Evolutionary conservation across 2,797 vertebrate genomes (phyloP), one percentile per base, ranked within the genome.

Genomic region (Coilia nasus): DNA sequence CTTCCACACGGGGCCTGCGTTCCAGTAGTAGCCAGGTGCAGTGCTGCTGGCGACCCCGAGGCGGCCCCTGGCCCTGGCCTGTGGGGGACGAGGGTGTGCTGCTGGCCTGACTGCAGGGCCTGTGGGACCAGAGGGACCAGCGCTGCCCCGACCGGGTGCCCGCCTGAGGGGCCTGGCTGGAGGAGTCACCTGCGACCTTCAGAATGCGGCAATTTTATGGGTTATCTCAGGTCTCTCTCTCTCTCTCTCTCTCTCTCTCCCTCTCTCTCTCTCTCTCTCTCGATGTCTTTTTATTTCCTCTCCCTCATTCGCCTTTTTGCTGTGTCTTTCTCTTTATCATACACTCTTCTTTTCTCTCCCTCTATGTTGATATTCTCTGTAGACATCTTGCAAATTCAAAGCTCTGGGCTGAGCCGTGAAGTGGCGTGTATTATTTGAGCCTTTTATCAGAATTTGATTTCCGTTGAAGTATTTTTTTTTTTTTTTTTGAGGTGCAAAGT

Each of bases 291-390:
- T 54, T 14, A 54, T 54, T 54, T 54, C 50, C 50, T 54, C 50
- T 54, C 14, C 50, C 14, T 54, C 9, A 54, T 54, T 54, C 50
- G 3, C 2, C 1, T 54, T 54, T 14, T 54, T 41, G 35, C 50
- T 54, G 14, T 54, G 7, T 9, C 50, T 14, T 54, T 15, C 25
- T 71, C 64, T 6, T 71, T 31, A 2, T 64, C 57, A 3, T 19
- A 15, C 92, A 89, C 90, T 91, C 91, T 91, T 81, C 83, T 86
- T 89, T n/a, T 89, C 10, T 12, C 25, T 31, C n/a, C 25, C 28
- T 71, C 67, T 71, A 17, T 28, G 14, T 17, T 35, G 67, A 6
- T 17, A 35, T 31, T 35, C 28, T 75, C 28, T 75, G 67, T 75
- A 31, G 25, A 41, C 28, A 75, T 75, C 28, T 25, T 71, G 67